Evolutionary conservation across 2,888 invertebrate species (phyloP).

Genomic region (Aromia moschata): DNA sequence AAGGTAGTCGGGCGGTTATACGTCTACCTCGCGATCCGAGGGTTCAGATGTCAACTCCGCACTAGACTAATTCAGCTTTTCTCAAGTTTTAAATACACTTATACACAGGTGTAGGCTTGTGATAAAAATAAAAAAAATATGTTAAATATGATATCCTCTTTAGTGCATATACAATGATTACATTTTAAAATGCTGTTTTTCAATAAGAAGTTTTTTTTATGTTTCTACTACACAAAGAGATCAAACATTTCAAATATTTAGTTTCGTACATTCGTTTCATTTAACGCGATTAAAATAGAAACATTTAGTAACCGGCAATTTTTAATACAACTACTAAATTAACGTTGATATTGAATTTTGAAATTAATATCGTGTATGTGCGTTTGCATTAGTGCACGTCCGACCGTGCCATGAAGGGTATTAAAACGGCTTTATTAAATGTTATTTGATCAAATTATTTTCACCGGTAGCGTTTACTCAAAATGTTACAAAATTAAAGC

Average conservation of each 20-base stretch:
- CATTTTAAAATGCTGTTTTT: no score
- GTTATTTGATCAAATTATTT: conserved; percentile 23
- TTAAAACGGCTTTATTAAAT: conserved; percentile 19
- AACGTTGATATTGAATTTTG: conserved; percentile 15
- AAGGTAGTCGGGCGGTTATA: no score
- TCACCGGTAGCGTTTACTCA: neutral
- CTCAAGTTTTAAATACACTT: no score
- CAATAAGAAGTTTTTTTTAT: no score
- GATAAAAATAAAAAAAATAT: no score
- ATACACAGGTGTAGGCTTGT: no score
- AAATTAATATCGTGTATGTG: conserved; percentile 16
- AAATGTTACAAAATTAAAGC: neutral
- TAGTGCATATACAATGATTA: no score
- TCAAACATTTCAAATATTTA: neutral
- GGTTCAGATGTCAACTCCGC: no score
- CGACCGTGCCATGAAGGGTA: conserved; percentile 1
- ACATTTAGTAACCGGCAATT: conserved; percentile 9
- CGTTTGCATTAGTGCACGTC: neutral
- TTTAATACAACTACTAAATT: conserved; percentile 6
- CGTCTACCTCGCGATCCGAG: no score
- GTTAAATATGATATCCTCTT: no score
- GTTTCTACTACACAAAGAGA: no score
- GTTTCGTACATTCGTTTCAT: neutral
- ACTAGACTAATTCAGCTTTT: no score
- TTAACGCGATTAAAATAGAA: neutral